Conservation (phyloP, 2,797 vertebrate species). For the Lagodon rhomboides region DNA sequence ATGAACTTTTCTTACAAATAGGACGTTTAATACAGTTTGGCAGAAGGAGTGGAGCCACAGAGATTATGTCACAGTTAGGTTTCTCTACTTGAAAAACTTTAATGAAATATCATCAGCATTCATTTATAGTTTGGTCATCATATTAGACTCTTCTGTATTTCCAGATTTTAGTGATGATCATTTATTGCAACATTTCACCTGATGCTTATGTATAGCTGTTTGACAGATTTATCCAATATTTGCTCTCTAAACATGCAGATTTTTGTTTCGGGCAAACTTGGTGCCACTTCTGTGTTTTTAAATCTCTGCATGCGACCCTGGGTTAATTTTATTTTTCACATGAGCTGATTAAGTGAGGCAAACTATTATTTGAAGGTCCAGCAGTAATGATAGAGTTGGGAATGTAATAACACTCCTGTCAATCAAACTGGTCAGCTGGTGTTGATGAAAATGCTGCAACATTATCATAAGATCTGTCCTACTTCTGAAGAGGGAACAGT, state of each 20-base stretch:
- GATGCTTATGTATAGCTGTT: not conserved
- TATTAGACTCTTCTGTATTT: not conserved
- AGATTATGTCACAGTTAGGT: not conserved
- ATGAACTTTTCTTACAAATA: too few species aligned
- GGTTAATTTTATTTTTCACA: not conserved
- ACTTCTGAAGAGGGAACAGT: slow-evolving; percentile 3
- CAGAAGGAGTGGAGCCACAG: not conserved
- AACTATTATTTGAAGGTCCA: slow-evolving; percentile 1
- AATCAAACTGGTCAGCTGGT: not conserved
- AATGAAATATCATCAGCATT: not conserved
- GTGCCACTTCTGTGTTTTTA: not conserved
- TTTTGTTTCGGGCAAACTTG: too few species aligned
- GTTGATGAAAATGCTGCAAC: not conserved
- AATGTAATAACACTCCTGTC: slow-evolving; percentile 1
- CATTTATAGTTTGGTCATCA: not conserved
- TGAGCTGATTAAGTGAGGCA: not conserved
- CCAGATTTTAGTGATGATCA: not conserved
- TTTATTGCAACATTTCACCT: not conserved
- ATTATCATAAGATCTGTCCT: not conserved
- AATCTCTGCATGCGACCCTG: not conserved
- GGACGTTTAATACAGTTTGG: not conserved
- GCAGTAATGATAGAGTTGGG: not conserved
- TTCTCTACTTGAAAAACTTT: not conserved
- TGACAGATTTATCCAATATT: not conserved
- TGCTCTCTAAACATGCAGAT: not conserved